Evolutionary conservation across 2,888 invertebrate species (phyloP), one percentile per base, ranked within the genome.

Genomic region (Oxyteleia sp.): DNA sequence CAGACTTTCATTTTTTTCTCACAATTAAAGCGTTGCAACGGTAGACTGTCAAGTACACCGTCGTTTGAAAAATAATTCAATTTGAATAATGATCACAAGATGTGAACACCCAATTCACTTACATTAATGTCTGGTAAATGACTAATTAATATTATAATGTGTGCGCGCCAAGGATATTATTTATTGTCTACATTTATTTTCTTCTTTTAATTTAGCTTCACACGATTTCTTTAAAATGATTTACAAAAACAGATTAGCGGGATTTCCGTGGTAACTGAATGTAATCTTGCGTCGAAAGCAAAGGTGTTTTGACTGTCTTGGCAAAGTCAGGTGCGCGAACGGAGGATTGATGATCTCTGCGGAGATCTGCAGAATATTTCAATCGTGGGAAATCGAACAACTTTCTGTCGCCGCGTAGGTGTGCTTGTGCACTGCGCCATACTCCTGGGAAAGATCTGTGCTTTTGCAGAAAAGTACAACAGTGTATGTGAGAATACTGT

Each of bases 321-420:
- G 71, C 57, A 20, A 49, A 63, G 69, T 75, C 81, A 75, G 68
- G 75, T 82, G 75, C 51, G 69, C 69, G 41, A 43, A 29, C 49
- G 43, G 29, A 43, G 69, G 35, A 82, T 82, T 81, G 80, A 81
- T 74, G 80, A 81, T 81, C 80, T 81, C 49, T 38, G 38, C 63
- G 13, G 45, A 75, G 81, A 81, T 75, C 75, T 64, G 64, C 41
- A 32, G 64, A 64, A 59, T 71, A 71, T 68, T 75, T 75, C 75
- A 82, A 82, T 82, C 82, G 82, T 75, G 82, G 75, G 82, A 82
- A 82, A 82, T 82, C 69, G 82, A 75, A 82, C 82, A 82, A 82
- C 82, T 82, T 75, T 82, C 82, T 82, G 75, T 75, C 69, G 75
- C 57, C 69, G 82, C 82, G 82, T 82, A 82, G 82, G 82, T 82